These are phyloP conservation scores for Cylloceria caligata DNA, from an alignment of 2,888 invertebrate genomes.

Conservation along the genomic window DNA sequence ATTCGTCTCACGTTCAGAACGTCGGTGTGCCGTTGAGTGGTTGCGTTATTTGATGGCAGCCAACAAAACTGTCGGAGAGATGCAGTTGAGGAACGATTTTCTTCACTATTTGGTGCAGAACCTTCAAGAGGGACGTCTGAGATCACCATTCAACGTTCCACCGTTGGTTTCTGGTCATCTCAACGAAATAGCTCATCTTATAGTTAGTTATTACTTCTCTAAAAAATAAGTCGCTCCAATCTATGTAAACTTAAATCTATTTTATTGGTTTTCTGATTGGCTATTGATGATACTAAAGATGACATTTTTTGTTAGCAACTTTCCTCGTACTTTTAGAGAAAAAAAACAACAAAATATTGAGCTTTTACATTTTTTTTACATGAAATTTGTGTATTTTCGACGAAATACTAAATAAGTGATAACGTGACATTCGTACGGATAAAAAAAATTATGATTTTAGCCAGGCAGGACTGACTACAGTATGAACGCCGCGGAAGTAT, in stretches of 20 bases:
- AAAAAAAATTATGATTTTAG: constrained; percentile 46
- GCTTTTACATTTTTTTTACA: neutral
- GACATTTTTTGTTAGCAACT: neutral
- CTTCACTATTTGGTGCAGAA: constrained; percentile 80
- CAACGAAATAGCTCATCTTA: constrained; percentile 82
- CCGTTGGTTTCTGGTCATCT: constrained; percentile 59
- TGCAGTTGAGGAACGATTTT: constrained; percentile 86
- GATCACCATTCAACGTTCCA: constrained; percentile 68
- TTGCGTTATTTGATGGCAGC: constrained; percentile 85
- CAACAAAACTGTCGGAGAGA: constrained; percentile 85
- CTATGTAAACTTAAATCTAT: no score
- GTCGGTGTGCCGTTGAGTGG: constrained; percentile 85
- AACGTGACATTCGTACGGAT: no score
- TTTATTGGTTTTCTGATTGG: no score
- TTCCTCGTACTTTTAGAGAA: neutral
- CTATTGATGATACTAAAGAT: no score
- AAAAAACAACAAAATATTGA: neutral
- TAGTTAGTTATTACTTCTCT: constrained; percentile 78
- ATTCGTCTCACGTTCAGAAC: constrained; percentile 78
- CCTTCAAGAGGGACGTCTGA: constrained; percentile 70
- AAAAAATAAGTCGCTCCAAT: neutral
- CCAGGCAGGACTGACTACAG: constrained; percentile 68
- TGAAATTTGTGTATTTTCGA: no score
- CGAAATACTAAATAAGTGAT: no score
- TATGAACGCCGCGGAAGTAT: constrained; percentile 64